Percentiles rank a stretch among this genome's conserved stretches.
Evolutionary conservation across 2,888 invertebrate species (phyloP).

Genomic region (Erannis defoliaria): DNA sequence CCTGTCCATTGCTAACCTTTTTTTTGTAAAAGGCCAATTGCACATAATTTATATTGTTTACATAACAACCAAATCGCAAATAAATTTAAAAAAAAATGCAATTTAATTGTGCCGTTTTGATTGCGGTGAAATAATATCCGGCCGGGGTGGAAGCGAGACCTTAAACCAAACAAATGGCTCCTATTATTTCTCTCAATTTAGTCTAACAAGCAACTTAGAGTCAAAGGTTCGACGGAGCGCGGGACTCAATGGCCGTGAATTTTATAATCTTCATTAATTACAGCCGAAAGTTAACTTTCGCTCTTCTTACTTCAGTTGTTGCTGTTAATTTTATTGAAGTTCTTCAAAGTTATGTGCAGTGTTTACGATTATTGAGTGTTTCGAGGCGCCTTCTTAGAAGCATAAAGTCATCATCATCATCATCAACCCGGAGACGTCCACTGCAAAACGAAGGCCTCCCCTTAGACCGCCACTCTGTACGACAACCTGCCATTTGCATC

Average conservation of each 20-base stretch:
- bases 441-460: too few species aligned
- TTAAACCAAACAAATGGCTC: slow-evolving; percentile 83
- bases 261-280: slow-evolving; percentile 86
- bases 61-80: slow-evolving; percentile 21
- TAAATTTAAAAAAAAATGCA: slow-evolving; percentile 28
- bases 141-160: slow-evolving; percentile 66
- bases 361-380: slow-evolving; percentile 27
- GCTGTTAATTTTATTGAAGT: slow-evolving; percentile 62
- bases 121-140: slow-evolving; percentile 68
- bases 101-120: slow-evolving; percentile 53
- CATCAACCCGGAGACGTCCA: too few species aligned
- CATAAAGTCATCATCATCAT: too few species aligned
- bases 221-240: slow-evolving; percentile 83
- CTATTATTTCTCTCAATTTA: slow-evolving; percentile 86
- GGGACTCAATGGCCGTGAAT: slow-evolving; percentile 85
- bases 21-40: background rate
- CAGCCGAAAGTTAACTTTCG: slow-evolving; percentile 75
- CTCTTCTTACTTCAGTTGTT: slow-evolving; percentile 67
- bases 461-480: too few species aligned
- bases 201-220: slow-evolving; percentile 83
- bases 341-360: slow-evolving; percentile 40
- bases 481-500: too few species aligned
- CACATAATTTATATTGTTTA: slow-evolving; percentile 18
- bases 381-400: background rate
- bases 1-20: background rate